Base-by-base conservation (phyloP, 2,888 invertebrate species). In the Microplitis manilae region DNA sequence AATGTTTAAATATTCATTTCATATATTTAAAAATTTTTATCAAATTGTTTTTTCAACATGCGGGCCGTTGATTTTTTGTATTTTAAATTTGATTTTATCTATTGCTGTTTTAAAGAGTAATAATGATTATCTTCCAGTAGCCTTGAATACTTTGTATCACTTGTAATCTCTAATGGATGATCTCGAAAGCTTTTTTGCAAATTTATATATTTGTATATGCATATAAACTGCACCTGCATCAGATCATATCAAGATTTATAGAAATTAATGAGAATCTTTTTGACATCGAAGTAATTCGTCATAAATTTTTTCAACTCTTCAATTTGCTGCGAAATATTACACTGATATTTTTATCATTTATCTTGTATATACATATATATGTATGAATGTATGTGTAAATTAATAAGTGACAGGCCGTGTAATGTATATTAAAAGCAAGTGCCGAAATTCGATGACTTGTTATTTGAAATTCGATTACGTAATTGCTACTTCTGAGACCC, bases 401-500 rank as follows among this genome's bases (percentile, higher is more conserved):
- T 8, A 2, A n/a, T 59, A 59, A 13, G 59, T 59, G 59, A 13
- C 9, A 13, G 59, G 8, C 9, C 5, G 59, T 59, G 59, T 59
- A n/a, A 13, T 59, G 59, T 59, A 30, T 30, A 30, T 59, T 13
- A 62, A 17, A 62, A 62, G 17, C 62, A 17, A 20, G 2, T n/a
- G 20, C 20, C 17, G 20, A 15, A 62, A 62, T 38, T 8, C 38
- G 65, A 30, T 13, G 65, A 30, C 38, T 38, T 7, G 17, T 65
- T 2, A 64, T 72, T 41, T 17, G 64, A 72, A 64, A 38, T 61
- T 41, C 15, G 20, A 64, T 72, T 72, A 41, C 64, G 62, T 72
- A 72, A 72, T 72, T 39, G 72, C 41, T 40, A 15, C 40, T 72
- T 72, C 72, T 30, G 17, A 30, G 59, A 70, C 70, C 70, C 30